Evolutionary conservation across 2,797 vertebrate species (phyloP), one percentile per base, ranked within the genome.

Genomic region (Babyrousa celebensis): DNA sequence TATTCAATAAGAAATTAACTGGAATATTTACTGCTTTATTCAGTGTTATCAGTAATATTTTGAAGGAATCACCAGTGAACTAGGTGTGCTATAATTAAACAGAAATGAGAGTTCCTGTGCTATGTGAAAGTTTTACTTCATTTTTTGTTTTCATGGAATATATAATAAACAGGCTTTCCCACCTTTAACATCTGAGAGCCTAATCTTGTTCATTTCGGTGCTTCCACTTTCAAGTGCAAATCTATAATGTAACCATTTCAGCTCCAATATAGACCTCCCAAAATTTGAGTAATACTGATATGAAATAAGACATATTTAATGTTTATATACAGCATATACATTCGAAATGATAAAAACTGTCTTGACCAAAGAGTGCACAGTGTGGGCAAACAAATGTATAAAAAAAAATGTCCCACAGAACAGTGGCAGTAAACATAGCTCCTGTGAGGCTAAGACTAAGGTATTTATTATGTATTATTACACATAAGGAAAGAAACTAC

Each of bases 291-390:
- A 29, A 60, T 54, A 70, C 23, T 85, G 60, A 77, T 40, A 83
- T 56, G 92, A 94, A 96, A 78, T n/a, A 87, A 52, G 43, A 58
- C n/a, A 95, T 63, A 29, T 74, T 83, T 68, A 91, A 93, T 63
- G 75, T 71, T 85, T 79, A 75, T 36, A 77, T 60, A 75, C 25
- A 93, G 5, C 70, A 43, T 83, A 58, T 79, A 95, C 9, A 82
- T 60, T 85, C 43, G 12, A 78, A 95, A 52, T 85, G 63, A 85
- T 86, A 75, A 85, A 92, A 77, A 96, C 27, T 89, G 40, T 82
- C 62, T n/a, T 85, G 36, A 86, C 36, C 32, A 70, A 96, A 16
- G 11, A 60, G 54, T 83, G 27, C 36, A 63, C 5, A 93, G 17
- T 25, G 56, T 75, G 14, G 78, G 9, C 56, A 83, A 65, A 63